Base-by-base conservation (phyloP, 2,113 vertebrate species). In the Pardalotus punctatus region DNA sequence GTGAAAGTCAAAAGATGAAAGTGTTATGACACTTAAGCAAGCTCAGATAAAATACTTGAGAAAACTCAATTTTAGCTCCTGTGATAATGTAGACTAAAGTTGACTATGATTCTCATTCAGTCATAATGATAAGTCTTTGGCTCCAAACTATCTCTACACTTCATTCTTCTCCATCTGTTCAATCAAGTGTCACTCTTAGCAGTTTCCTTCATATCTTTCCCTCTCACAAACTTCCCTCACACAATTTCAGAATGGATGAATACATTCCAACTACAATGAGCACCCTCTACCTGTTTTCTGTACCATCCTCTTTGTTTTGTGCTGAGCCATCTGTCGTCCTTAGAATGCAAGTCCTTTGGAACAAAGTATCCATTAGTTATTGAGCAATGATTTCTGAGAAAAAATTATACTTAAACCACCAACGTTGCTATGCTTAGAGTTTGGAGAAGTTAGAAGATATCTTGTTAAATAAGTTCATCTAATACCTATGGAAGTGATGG, bases 1-100 rank as follows among this genome's bases (percentile, higher is more conserved):
- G 38, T 51, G 57, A 93, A 94, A 97, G 83, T 92, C 88, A 89
- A 84, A 93, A 95, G 89, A 95, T 85, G n/a, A 95, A 96, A 89
- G 81, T 89, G 70, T 84, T 94, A 57, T 94, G 86, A 95, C 89
- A 91, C 73, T 94, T 96, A 82, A 67, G 72, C 56, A 93, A 93
- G 54, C 66, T 94, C 71, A 85, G 81, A 95, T 91, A 72, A 95
- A 95, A 91, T 94, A 65, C 67, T 80, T 85, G 22, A 91, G 90
- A 94, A 95, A 96, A 95, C 43, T 90, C 66, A 91, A 48, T 90
- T 95, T 95, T 89, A 89, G 31, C 36, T 90, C 40, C 48, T 84
- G 70, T 89, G 65, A 89, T 85, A 64, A 64, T n/a, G 36, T 77
- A 96, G 81, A 88, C 74, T 90, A 61, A 96, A 93, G 62, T 80